phyloP scores from a whole-genome alignment of 2,888 invertebrate species.

The Blastobasis lacticolella region DNA sequence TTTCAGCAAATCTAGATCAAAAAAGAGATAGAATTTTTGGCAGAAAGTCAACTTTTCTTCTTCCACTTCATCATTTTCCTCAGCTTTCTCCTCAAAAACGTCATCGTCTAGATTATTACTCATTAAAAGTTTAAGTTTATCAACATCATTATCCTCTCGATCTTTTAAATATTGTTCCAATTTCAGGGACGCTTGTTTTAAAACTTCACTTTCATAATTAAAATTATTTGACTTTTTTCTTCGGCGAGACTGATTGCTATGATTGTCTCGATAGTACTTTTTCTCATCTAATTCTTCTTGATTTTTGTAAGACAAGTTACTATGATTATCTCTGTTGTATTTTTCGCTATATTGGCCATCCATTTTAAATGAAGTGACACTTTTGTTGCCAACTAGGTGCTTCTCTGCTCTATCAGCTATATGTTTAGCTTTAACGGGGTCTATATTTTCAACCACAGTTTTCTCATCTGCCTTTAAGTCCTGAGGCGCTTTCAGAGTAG shows the following conservation, averaged over 20 bases:
- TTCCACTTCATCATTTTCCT: constrained; percentile 24
- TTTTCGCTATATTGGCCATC: constrained; percentile 57
- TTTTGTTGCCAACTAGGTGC: constrained; percentile 49
- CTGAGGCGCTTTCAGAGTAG: constrained; percentile 65
- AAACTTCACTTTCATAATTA: constrained; percentile 74
- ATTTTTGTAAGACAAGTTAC: constrained; percentile 52
- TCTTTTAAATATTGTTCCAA: constrained; percentile 66
- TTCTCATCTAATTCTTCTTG: constrained; percentile 57
- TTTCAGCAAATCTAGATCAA: constrained; percentile 80
- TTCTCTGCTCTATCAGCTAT: constrained; percentile 56
- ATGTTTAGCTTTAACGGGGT: constrained; percentile 50
- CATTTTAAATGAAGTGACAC: constrained; percentile 57
- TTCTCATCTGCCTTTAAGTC: constrained; percentile 71
- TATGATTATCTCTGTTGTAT: constrained; percentile 55
- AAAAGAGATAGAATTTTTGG: constrained; percentile 76
- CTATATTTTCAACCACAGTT: constrained; percentile 52
- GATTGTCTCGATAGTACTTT: constrained; percentile 61
- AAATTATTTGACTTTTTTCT: constrained; percentile 70
- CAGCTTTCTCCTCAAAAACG: constrained; percentile 33
- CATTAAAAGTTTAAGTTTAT: constrained; percentile 48
- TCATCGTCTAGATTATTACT: constrained; percentile 42
- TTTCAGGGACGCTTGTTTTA: constrained; percentile 71
- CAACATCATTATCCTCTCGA: constrained; percentile 35
- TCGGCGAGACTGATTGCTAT: constrained; percentile 56
- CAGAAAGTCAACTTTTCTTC: constrained; percentile 48